Percentiles rank a stretch among this genome's conserved stretches.
These are phyloP conservation scores for Mnemiopsis leidyi DNA, from an alignment of 37 sponge, comb jelly and placozoan species.

Conservation along the genomic window DNA sequence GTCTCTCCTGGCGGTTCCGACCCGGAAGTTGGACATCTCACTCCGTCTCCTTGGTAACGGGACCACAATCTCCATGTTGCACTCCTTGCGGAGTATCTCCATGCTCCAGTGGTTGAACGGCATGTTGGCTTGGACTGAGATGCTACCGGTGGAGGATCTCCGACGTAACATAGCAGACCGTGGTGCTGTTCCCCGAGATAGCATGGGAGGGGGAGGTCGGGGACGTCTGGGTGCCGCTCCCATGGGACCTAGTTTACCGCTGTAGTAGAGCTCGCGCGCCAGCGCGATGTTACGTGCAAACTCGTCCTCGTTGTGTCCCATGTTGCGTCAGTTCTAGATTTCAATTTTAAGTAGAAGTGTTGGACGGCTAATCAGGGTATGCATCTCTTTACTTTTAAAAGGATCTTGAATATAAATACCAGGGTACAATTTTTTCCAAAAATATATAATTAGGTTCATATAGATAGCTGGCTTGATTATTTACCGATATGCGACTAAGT, in stretches of 20 bases:
- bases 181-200: not conserved
- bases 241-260: not conserved
- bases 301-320: not conserved
- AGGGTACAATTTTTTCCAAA: too few species aligned
- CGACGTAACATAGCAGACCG: too few species aligned
- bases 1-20: too few species aligned
- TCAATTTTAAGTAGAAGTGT: too few species aligned
- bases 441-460: too few species aligned
- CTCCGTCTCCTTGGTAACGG: not conserved
- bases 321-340: too few species aligned
- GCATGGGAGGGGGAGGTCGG: not conserved
- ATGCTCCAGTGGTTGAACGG: not conserved
- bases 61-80: not conserved
- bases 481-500: too few species aligned
- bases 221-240: not conserved
- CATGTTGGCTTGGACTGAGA: not conserved
- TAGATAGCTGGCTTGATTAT: too few species aligned
- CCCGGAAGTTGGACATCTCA: not conserved
- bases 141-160: not conserved
- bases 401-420: too few species aligned
- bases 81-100: not conserved
- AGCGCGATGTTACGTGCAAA: not conserved
- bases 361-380: too few species aligned
- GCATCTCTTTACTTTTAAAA: too few species aligned
- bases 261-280: conserved; percentile 13